Conservation (phyloP, 2,113 vertebrate species). For the Marcusenius ussheri region DNA sequence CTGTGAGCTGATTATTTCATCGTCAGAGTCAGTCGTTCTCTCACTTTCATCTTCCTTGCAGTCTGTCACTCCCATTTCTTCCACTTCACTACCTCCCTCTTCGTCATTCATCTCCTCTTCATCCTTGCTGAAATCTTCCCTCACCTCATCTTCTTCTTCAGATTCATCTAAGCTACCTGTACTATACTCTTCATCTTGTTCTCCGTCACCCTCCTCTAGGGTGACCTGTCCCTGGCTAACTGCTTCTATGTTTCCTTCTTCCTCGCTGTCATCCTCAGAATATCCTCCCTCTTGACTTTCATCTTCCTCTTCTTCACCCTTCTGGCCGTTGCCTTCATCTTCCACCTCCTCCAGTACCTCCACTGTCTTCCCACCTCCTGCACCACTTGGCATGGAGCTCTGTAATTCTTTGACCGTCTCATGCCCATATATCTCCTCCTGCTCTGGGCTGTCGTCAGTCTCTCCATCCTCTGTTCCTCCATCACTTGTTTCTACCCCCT, state of each 20-base stretch:
- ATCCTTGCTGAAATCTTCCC: constrained; percentile 20
- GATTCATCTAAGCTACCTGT: background rate
- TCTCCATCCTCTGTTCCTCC: background rate
- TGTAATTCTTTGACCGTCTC: background rate
- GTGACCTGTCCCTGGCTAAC: background rate
- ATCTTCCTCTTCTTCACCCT: background rate
- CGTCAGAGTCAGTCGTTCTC: constrained; percentile 37
- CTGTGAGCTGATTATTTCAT: constrained; percentile 50
- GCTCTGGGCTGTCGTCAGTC: background rate
- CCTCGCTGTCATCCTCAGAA: background rate
- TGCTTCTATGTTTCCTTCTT: background rate
- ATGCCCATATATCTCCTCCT: background rate
- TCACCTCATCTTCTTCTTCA: constrained; percentile 12
- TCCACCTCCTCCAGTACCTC: background rate
- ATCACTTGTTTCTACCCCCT: background rate
- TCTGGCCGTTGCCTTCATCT: background rate
- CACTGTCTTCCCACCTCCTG: background rate
- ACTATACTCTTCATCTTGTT: constrained; percentile 12
- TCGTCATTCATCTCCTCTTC: constrained; percentile 12
- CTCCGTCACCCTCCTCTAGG: constrained; percentile 1
- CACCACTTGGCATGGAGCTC: background rate
- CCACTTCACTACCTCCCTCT: constrained; percentile 34
- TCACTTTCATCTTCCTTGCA: background rate
- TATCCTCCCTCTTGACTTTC: background rate
- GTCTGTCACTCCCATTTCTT: constrained; percentile 20